phyloP scores from a whole-genome alignment of 2,113 vertebrate species.

The Syrmaticus mikado region DNA sequence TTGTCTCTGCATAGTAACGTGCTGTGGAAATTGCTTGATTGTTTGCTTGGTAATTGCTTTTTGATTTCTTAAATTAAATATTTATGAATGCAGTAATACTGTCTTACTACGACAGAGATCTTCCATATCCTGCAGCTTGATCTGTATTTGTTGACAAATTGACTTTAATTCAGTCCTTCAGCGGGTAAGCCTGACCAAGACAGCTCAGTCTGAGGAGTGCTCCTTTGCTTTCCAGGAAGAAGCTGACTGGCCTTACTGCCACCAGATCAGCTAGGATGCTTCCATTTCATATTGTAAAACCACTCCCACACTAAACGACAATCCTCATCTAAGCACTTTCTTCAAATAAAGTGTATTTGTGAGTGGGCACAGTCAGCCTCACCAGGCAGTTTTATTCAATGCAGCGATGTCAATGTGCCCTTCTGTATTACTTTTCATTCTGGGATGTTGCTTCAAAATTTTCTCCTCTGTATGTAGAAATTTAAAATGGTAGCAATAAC shows the following conservation, averaged over 20 bases:
- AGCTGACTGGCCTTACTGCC: not conserved
- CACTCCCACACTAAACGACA: not conserved
- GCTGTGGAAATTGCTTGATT: not conserved
- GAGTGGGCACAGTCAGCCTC: not conserved
- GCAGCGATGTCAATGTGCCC: not conserved
- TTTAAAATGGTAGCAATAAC: not conserved
- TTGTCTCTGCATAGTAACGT: not conserved
- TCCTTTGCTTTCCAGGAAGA: not conserved
- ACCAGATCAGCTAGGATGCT: not conserved
- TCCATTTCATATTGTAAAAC: not conserved
- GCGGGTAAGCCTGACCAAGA: not conserved
- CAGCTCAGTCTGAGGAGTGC: not conserved
- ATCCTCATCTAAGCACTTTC: not conserved
- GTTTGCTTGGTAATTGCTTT: slow-evolving; percentile 6
- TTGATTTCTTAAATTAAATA: slow-evolving; percentile 6
- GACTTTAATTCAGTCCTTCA: not conserved
- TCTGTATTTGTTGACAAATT: not conserved
- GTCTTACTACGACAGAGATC: not conserved
- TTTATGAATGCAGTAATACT: not conserved
- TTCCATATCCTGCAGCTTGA: not conserved
- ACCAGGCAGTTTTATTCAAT: not conserved
- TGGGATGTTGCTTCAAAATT: not conserved
- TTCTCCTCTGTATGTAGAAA: not conserved
- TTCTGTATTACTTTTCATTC: not conserved
- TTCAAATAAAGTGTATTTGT: not conserved